A percentile compares a stretch with the other conserved stretches of the same genome.
phyloP scores from a whole-genome alignment of 1,140 invertebrate species.

The Atta texana region DNA sequence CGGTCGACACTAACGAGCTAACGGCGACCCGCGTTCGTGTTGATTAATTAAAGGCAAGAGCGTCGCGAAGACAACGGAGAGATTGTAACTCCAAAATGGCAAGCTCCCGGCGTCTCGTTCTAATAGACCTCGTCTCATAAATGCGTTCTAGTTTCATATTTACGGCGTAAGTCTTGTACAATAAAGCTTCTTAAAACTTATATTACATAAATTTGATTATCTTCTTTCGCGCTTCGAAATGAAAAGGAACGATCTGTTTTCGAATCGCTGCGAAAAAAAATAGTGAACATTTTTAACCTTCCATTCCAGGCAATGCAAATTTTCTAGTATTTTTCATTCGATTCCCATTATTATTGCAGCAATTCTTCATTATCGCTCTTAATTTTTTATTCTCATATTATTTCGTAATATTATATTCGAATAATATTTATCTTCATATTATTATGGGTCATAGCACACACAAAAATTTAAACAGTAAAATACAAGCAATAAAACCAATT shows the following conservation, averaged over 20 bases:
- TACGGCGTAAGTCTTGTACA: background rate
- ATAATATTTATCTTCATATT: no score
- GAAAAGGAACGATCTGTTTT: background rate
- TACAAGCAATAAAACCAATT: no score
- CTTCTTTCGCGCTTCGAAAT: background rate
- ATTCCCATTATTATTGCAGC: background rate
- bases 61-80: constrained; percentile 9
- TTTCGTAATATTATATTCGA: no score
- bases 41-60: constrained; percentile 59
- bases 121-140: background rate
- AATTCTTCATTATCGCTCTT: background rate
- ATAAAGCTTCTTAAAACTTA: constrained; percentile 13
- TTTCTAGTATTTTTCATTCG: background rate
- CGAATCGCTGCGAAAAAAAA: background rate
- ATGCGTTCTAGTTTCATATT: background rate
- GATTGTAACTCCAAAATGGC: background rate
- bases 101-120: background rate
- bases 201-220: background rate
- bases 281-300: background rate
- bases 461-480: no score
- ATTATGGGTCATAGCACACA: no score
- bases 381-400: no score
- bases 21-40: constrained; percentile 66
- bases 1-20: constrained; percentile 75
- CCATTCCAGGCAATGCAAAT: background rate